A percentile compares a stretch with the other conserved stretches of the same genome.
These are phyloP conservation scores for Drosophila longiperda DNA, from an alignment of 2,888 invertebrate species.

Conservation along the genomic window DNA sequence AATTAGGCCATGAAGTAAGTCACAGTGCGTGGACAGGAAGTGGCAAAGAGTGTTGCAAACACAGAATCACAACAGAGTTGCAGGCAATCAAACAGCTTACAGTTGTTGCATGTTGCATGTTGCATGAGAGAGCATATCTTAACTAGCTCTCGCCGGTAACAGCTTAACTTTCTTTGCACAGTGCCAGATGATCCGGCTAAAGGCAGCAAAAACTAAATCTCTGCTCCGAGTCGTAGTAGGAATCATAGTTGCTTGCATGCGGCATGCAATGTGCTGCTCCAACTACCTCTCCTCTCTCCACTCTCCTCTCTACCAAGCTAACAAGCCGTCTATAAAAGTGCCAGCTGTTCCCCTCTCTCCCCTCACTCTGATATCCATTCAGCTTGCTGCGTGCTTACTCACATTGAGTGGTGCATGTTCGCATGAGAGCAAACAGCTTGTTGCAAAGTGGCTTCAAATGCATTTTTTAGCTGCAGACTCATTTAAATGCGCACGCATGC, in stretches of 20 bases:
- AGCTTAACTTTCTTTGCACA: constrained; percentile 17
- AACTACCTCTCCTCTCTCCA: neutral
- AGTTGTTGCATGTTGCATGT: constrained; percentile 11
- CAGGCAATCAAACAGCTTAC: constrained; percentile 36
- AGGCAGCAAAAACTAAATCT: constrained; percentile 9
- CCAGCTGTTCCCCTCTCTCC: constrained; percentile 9
- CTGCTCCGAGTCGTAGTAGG: constrained; percentile 11
- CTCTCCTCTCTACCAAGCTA: constrained; percentile 16
- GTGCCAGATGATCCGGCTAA: constrained; percentile 14
- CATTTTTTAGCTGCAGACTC: constrained; percentile 18
- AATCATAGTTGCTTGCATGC: constrained; percentile 45
- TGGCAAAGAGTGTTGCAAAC: constrained; percentile 30
- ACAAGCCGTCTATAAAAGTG: constrained; percentile 59
- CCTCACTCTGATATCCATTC: neutral
- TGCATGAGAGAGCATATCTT: neutral
- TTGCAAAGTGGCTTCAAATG: constrained; percentile 13
- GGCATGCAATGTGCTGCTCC: constrained; percentile 39
- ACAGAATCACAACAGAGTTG: constrained; percentile 13
- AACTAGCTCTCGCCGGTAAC: constrained; percentile 10
- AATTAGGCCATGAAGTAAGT: constrained; percentile 30
- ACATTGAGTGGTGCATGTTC: neutral
- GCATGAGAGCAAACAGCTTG: constrained; percentile 16
- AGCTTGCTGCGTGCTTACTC: neutral
- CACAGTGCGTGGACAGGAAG: constrained; percentile 44
- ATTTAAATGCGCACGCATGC: constrained; percentile 60